Conservation (phyloP, 2,113 vertebrate genomes). For the Chloroceryle aenea region DNA sequence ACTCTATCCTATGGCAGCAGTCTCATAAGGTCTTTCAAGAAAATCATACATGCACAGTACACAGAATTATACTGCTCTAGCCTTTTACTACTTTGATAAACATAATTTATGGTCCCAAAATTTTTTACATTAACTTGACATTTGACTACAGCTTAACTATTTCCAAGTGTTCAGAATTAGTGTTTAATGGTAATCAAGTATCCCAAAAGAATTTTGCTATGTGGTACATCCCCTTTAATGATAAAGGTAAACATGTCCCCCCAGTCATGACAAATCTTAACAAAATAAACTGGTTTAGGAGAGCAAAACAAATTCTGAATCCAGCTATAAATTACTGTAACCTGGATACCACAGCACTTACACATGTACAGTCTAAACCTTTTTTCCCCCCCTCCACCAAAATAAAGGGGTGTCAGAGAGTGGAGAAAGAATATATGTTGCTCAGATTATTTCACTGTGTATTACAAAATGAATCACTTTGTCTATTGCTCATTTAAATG, state of each 20-base stretch:
- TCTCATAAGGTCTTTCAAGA: neutral
- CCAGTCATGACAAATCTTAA: neutral
- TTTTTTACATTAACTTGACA: neutral
- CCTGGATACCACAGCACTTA: neutral
- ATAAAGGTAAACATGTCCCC: neutral
- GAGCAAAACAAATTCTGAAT: neutral
- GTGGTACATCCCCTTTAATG: neutral
- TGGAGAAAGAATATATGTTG: neutral
- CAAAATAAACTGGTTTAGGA: neutral
- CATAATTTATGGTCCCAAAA: neutral
- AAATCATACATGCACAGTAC: too few relatives aligned
- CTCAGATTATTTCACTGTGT: neutral
- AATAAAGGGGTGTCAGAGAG: too few relatives aligned
- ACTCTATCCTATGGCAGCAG: neutral
- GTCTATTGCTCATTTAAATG: neutral
- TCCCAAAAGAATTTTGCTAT: neutral
- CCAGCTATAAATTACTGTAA: neutral
- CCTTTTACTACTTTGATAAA: neutral
- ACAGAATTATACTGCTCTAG: neutral
- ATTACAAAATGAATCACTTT: neutral
- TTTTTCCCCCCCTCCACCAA: neutral
- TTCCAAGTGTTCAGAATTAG: neutral
- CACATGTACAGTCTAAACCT: fast-evolving
- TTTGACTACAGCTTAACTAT: neutral
- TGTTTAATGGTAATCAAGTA: neutral